phyloP scores from a whole-genome alignment of 2,888 invertebrate genomes.

The Oligia latruncula region DNA sequence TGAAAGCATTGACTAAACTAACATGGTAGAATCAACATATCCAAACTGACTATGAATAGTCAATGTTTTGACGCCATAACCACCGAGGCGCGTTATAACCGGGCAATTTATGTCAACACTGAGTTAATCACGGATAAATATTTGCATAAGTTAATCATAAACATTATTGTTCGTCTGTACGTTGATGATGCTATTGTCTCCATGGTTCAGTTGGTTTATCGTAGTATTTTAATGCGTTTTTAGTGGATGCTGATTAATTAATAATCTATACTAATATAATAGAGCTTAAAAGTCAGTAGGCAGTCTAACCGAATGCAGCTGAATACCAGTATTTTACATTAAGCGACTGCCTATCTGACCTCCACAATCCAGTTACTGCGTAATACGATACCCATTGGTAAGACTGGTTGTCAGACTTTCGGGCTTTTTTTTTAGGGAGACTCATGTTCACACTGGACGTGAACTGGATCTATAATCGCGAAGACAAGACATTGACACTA shows the following conservation, averaged over 20 bases:
- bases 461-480: background rate
- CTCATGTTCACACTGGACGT: background rate
- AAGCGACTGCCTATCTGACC: too few species aligned
- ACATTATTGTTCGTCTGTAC: constrained; percentile 72
- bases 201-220: constrained; percentile 41
- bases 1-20: constrained; percentile 43
- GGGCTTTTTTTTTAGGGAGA: background rate
- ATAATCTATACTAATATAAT: background rate
- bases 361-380: too few species aligned
- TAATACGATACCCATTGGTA: too few species aligned
- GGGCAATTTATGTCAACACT: constrained; percentile 75
- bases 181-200: constrained; percentile 70
- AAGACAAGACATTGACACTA: background rate
- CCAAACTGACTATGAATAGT: constrained; percentile 54
- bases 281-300: background rate
- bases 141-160: constrained; percentile 81
- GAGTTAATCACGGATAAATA: constrained; percentile 78
- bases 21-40: constrained; percentile 45
- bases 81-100: constrained; percentile 67
- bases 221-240: constrained; percentile 4
- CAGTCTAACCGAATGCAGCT: too few species aligned
- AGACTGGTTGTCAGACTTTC: too few species aligned
- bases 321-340: too few species aligned
- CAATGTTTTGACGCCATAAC: constrained; percentile 65
- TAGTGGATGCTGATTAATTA: background rate